Conservation (phyloP, 2,888 invertebrate genomes). For the Sarcophaga rosellei region DNA sequence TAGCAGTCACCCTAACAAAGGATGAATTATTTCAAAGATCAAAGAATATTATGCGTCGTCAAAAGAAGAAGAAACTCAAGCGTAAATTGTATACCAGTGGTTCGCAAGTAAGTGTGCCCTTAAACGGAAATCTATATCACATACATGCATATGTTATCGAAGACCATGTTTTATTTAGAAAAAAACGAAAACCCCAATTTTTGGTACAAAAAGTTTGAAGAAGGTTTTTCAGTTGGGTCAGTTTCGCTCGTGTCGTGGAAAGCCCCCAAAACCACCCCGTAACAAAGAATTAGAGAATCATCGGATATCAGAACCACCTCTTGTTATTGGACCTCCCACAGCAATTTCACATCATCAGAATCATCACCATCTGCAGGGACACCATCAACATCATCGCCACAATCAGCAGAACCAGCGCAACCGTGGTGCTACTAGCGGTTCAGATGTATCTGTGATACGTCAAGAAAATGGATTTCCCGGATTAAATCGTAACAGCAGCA, state of each 20-base stretch:
- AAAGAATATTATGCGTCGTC: slow-evolving; percentile 93
- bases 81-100: slow-evolving; percentile 81
- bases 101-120: slow-evolving; percentile 72
- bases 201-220: slow-evolving; percentile 84
- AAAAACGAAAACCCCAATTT: slow-evolving; percentile 84
- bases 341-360: slow-evolving; percentile 40
- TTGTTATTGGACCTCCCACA: slow-evolving; percentile 72
- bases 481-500: slow-evolving; percentile 85
- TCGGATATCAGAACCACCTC: slow-evolving; percentile 69
- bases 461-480: slow-evolving; percentile 84
- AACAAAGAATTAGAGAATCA: slow-evolving; percentile 75
- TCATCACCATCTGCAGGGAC: slow-evolving; percentile 27
- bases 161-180: slow-evolving; percentile 77
- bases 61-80: slow-evolving; percentile 87
- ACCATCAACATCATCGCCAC: slow-evolving; percentile 61
- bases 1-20: slow-evolving; percentile 94
- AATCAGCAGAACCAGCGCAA: slow-evolving; percentile 80
- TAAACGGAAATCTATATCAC: background rate
- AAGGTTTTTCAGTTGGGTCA: slow-evolving; percentile 84
- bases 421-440: slow-evolving; percentile 85
- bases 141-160: too few species aligned
- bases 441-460: slow-evolving; percentile 85
- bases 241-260: slow-evolving; percentile 80
- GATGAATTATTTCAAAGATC: slow-evolving; percentile 95
- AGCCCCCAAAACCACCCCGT: slow-evolving; percentile 73